Percentiles rank a stretch among this genome's conserved stretches.
Conservation (phyloP, 37 sponge, comb jelly and placozoan species). For the Cladorhizidae sp. region DNA sequence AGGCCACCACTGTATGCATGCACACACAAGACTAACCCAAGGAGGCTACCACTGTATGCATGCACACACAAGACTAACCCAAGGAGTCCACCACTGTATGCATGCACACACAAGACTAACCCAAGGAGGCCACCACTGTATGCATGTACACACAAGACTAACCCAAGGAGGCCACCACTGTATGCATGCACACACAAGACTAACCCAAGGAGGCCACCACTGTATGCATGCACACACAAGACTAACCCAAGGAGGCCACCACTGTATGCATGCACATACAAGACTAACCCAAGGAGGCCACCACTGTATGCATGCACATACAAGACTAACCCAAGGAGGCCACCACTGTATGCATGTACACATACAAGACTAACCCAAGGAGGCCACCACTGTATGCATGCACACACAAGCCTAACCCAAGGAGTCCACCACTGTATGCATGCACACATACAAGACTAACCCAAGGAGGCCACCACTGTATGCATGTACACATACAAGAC, state of each 20-base stretch:
- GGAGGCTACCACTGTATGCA: too few species aligned
- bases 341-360: conserved; percentile 25
- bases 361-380: too few species aligned
- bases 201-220: too few species aligned
- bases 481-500: not conserved
- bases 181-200: conserved; percentile 3
- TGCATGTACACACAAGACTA: conserved; percentile 41
- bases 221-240: conserved; percentile 5
- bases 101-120: not conserved
- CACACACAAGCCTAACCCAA: conserved; percentile 76
- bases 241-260: conserved; percentile 79
- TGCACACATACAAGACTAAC: too few species aligned
- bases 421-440: conserved; percentile 52
- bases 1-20: conserved; percentile 42
- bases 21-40: too few species aligned
- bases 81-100: conserved; percentile 56
- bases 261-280: conserved; percentile 14
- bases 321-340: conserved; percentile 83
- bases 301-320: conserved; percentile 7
- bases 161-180: conserved; percentile 70
- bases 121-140: too few species aligned
- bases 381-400: conserved; percentile 18
- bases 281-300: too few species aligned
- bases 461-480: too few species aligned
- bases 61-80: conserved; percentile 66